Percentiles rank a stretch among this genome's conserved stretches.
Conservation (phyloP, 2,797 vertebrate genomes). For the Platyrinchus mystaceus region DNA sequence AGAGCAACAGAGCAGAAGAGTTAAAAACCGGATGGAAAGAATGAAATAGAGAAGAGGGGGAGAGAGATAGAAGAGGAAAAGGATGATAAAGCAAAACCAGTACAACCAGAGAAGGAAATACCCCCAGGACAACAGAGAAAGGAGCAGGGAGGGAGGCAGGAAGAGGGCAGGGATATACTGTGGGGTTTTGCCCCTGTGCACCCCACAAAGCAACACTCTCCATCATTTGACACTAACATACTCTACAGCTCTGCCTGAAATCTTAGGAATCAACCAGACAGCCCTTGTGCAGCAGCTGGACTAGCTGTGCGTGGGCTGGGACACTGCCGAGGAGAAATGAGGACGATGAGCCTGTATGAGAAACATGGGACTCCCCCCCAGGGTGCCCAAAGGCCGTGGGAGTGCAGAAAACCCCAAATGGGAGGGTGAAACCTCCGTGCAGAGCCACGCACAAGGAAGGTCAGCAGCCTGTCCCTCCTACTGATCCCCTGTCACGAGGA, state of each 20-base stretch:
- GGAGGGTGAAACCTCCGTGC: background rate
- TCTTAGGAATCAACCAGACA: background rate
- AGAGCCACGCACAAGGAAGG: background rate
- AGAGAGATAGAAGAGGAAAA: background rate
- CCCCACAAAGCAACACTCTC: background rate
- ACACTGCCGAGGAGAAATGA: background rate
- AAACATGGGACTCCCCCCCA: background rate
- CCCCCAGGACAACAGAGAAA: background rate
- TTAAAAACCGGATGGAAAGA: slow-evolving; percentile 40
- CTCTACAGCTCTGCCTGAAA: background rate
- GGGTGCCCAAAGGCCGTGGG: background rate
- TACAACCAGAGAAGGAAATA: background rate
- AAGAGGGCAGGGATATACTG: background rate
- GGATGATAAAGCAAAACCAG: slow-evolving; percentile 63
- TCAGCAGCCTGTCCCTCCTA: background rate
- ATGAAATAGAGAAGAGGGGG: slow-evolving; percentile 79
- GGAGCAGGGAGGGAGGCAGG: background rate
- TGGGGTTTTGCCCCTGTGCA: background rate
- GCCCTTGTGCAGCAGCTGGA: background rate
- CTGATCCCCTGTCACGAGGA: background rate
- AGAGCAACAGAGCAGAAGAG: background rate
- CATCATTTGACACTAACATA: background rate
- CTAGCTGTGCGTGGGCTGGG: background rate
- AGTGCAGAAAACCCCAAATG: background rate
- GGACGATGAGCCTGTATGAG: background rate